Conservation (phyloP, 2,888 invertebrate species). For the Parascotia fuliginaria region DNA sequence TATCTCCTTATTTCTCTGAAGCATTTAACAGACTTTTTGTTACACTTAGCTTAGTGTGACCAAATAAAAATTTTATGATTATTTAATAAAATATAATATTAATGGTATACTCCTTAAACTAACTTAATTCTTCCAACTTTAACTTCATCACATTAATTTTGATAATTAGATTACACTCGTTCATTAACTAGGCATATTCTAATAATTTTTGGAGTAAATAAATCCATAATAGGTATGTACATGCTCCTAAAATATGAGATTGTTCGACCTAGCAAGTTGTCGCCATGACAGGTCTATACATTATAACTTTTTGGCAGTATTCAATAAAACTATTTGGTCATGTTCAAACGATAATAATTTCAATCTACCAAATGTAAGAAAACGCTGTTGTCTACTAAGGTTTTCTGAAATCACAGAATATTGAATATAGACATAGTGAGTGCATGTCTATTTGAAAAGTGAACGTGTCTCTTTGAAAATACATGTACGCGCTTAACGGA, state of each 20-base stretch:
- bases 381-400: no score
- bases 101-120: conserved; percentile 70
- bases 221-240: conserved; percentile 68
- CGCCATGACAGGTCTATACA: conserved; percentile 1
- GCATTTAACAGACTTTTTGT: no score
- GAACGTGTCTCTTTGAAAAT: no score
- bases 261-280: conserved; percentile 65
- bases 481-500: no score
- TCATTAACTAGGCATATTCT: conserved; percentile 47
- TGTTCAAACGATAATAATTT: no score
- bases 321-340: conserved; percentile 8
- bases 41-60: conserved; percentile 18
- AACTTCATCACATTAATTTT: conserved; percentile 45
- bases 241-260: conserved; percentile 64
- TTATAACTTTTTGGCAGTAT: conserved; percentile 1
- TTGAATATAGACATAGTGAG: no score
- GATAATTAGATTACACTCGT: conserved; percentile 49
- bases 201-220: conserved; percentile 77
- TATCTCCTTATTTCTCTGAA: no score
- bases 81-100: conserved; percentile 59
- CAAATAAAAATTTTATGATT: conserved; percentile 37
- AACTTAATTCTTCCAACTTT: conserved; percentile 37
- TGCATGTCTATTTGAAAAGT: no score
- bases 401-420: no score
- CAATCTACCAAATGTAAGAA: no score